These are phyloP conservation scores for Venturia canescens DNA, from an alignment of 1,140 invertebrate species.

Conservation along the genomic window DNA sequence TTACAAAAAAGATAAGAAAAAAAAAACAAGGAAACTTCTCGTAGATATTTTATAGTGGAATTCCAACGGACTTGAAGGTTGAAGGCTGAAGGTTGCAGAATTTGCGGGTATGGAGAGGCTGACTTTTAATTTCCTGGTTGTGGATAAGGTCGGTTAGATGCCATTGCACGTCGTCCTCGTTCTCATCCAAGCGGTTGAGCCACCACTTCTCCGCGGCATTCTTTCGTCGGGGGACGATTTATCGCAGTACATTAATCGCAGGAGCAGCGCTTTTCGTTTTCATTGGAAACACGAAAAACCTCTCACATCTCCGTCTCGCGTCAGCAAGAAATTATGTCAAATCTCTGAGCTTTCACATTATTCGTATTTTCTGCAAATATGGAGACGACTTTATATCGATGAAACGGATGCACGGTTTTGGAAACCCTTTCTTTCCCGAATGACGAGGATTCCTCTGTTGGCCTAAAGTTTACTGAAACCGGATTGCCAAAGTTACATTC, in stretches of 20 bases:
- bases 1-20: background rate
- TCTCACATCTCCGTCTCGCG: constrained; percentile 46
- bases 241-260: constrained; percentile 59
- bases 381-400: no score
- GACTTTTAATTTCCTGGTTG: constrained; percentile 32
- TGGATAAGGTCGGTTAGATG: constrained; percentile 9
- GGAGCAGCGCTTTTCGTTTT: constrained; percentile 42
- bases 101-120: background rate
- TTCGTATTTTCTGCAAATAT: background rate
- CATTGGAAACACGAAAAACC: constrained; percentile 57
- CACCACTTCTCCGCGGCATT: constrained; percentile 6
- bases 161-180: constrained; percentile 4
- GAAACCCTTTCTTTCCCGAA: no score
- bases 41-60: constrained; percentile 12
- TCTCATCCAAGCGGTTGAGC: background rate
- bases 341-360: background rate
- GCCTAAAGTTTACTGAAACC: no score
- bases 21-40: background rate
- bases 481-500: no score
- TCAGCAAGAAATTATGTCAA: constrained; percentile 15
- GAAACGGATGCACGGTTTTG: background rate
- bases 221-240: constrained; percentile 50
- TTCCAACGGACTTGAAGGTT: constrained; percentile 18
- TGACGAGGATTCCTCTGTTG: background rate
- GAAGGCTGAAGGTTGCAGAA: constrained; percentile 11